These are phyloP conservation scores for Apolygus lucorum DNA, from an alignment of 1,140 invertebrate species.

Conservation along the genomic window DNA sequence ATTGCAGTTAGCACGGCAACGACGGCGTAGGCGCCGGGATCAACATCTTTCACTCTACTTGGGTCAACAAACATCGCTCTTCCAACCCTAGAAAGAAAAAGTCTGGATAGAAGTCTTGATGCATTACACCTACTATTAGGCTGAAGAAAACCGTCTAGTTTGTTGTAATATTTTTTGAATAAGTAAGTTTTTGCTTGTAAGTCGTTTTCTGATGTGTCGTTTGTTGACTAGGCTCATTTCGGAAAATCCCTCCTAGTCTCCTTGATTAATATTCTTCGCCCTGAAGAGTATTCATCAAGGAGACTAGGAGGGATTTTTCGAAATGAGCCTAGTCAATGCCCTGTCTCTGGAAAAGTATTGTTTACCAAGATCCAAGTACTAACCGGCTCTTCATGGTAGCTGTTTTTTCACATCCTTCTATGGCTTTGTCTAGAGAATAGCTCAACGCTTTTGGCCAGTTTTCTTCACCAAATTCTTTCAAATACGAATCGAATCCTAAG, in stretches of 20 bases:
- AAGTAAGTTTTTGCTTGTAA: too few species aligned
- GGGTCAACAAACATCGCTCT: constrained; percentile 52
- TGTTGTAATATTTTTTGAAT: too few species aligned
- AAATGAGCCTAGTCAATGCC: too few species aligned
- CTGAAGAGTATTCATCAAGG: too few species aligned
- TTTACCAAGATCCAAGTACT: too few species aligned
- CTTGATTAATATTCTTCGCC: too few species aligned
- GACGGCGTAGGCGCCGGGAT: constrained; percentile 59
- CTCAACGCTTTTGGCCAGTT: constrained; percentile 27
- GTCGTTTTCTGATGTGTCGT: too few species aligned
- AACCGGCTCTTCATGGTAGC: constrained; percentile 12
- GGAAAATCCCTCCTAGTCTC: too few species aligned
- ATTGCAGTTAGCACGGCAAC: constrained; percentile 46
- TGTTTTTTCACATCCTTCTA: constrained; percentile 28
- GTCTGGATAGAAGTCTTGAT: not conserved
- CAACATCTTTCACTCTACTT: constrained; percentile 43
- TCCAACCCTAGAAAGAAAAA: constrained; percentile 44
- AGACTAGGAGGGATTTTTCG: too few species aligned
- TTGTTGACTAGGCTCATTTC: too few species aligned
- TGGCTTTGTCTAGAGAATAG: constrained; percentile 28
- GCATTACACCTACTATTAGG: not conserved
- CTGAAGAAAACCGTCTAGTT: too few species aligned
- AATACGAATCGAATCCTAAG: constrained; percentile 21
- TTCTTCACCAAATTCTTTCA: constrained; percentile 13
- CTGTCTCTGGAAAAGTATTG: too few species aligned